These are phyloP conservation scores for Gymnocypris eckloni DNA, from an alignment of 2,797 vertebrate species.

Conservation along the genomic window DNA sequence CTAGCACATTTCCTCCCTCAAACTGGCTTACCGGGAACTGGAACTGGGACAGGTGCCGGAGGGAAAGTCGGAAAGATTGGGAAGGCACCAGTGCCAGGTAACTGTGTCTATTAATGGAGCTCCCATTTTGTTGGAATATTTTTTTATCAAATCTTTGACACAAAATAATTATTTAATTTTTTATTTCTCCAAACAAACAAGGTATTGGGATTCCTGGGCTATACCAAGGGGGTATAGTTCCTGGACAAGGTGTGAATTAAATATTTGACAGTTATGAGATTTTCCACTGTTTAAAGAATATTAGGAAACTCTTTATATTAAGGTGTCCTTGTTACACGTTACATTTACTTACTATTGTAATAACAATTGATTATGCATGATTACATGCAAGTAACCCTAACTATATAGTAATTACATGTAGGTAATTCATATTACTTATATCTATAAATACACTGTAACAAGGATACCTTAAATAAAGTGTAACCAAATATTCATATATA, in stretches of 20 bases:
- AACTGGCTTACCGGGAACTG: constrained; percentile 71
- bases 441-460: neutral
- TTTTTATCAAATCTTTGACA: constrained; percentile 8
- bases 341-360: neutral
- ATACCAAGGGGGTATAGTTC: constrained; percentile 89
- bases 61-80: constrained; percentile 61
- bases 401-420: neutral
- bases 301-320: neutral
- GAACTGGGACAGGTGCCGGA: constrained; percentile 61
- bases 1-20: constrained; percentile 67
- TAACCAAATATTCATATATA: neutral
- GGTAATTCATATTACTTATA: neutral
- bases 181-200: constrained; percentile 62
- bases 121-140: neutral
- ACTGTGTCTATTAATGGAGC: constrained; percentile 13
- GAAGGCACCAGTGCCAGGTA: constrained; percentile 84
- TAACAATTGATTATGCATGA: neutral
- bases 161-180: constrained; percentile 1
- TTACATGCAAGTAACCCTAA: neutral
- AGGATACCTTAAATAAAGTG: neutral
- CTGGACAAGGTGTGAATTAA: constrained; percentile 82
- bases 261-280: neutral
- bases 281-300: neutral
- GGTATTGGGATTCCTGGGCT: constrained; percentile 91
- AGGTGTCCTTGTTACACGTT: neutral